Conservation (phyloP, 2,113 vertebrate genomes). For the Podarcis muralis region DNA sequence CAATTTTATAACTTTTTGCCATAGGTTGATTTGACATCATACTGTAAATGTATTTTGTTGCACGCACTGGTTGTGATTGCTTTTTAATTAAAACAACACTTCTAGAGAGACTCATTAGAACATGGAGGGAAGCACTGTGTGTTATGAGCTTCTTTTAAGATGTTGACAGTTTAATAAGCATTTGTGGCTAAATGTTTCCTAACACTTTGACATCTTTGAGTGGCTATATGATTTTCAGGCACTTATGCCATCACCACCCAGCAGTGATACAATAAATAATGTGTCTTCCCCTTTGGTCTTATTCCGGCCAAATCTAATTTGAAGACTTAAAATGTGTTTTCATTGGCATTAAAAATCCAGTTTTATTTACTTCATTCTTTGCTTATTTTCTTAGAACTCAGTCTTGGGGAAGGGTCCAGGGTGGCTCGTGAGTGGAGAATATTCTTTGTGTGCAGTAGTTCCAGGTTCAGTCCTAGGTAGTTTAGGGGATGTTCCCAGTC, state of each 20-base stretch:
- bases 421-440: too few relatives aligned
- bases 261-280: slow-evolving; percentile 14
- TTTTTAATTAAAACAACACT: slow-evolving; percentile 56
- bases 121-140: slow-evolving; percentile 37
- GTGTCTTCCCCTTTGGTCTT: slow-evolving; percentile 6
- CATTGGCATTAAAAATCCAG: background rate
- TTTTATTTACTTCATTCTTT: background rate
- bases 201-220: slow-evolving; percentile 46
- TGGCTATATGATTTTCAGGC: slow-evolving; percentile 33
- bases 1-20: slow-evolving; percentile 49
- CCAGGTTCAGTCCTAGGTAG: too few relatives aligned
- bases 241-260: slow-evolving; percentile 1
- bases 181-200: slow-evolving; percentile 47
- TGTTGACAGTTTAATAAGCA: slow-evolving; percentile 50
- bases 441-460: too few relatives aligned
- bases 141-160: slow-evolving; percentile 34
- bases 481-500: too few relatives aligned
- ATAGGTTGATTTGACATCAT: slow-evolving; percentile 18
- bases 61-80: slow-evolving; percentile 31
- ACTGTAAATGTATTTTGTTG: slow-evolving; percentile 47
- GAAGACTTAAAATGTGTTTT: slow-evolving; percentile 8
- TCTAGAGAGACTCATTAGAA: slow-evolving; percentile 43
- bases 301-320: background rate
- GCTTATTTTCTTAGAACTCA: background rate
- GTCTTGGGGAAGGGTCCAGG: too few relatives aligned